Evolutionary conservation across 2,888 invertebrate species (phyloP), one percentile per base, ranked within the genome.

Genomic region (Desoria tigrina): DNA sequence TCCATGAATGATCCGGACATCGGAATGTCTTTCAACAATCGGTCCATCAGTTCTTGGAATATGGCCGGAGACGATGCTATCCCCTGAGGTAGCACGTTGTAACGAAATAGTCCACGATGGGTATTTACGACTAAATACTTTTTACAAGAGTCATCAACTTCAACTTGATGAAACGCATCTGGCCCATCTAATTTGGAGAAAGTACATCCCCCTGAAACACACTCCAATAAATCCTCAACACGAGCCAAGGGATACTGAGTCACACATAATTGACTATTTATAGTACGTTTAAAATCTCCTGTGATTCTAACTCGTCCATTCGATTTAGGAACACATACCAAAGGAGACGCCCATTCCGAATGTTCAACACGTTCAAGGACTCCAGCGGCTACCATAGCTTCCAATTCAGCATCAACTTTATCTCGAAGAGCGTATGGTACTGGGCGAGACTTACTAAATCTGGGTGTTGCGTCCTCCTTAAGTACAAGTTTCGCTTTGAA

Each of bases 181-280:
- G 74, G 62, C 23, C 79, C 72, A 73, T 81, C 79, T 6, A 81
- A 69, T 69, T 78, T 79, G 2, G 77, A 73, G 71, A 80, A 80
- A 26, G 73, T 63, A 39, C 65, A 73, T 21, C n/a, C n/a, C n/a
- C n/a, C n/a, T n/a, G n/a, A n/a, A n/a, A n/a, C n/a, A n/a, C n/a
- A n/a, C n/a, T 57, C 77, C n/a, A n/a, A n/a, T n/a, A n/a, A n/a
- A n/a, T n/a, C n/a, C n/a, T n/a, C n/a, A n/a, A n/a, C n/a, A n/a
- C n/a, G n/a, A n/a, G n/a, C n/a, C n/a, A n/a, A n/a, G n/a, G n/a
- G n/a, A n/a, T n/a, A n/a, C n/a, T n/a, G 73, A n/a, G 78, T 77
- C 21, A 77, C 64, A 37, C 75, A 63, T 28, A 78, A 27, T 21
- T 73, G 66, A 6, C 67, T 74, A 57, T 77, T 78, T 9, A 78